Conservation (phyloP, 2,797 vertebrate genomes). For the Gambusia yucatana region DNA sequence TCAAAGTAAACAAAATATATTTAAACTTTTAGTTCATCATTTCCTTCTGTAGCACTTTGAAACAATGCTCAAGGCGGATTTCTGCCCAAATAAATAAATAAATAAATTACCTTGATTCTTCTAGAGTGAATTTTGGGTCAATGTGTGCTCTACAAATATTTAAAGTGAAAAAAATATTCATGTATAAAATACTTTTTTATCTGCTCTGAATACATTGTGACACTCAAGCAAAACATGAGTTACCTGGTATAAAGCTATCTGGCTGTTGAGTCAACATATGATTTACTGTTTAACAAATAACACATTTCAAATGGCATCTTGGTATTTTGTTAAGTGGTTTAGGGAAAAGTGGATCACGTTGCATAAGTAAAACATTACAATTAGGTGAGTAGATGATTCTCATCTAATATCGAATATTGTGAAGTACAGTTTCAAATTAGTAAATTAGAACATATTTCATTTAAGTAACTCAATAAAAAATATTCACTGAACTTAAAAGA, state of each 20-base stretch:
- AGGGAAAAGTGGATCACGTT: background rate
- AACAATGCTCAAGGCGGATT: no score
- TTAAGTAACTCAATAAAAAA: background rate
- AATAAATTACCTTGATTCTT: background rate
- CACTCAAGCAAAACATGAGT: background rate
- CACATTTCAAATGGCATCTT: no score
- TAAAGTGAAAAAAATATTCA: background rate
- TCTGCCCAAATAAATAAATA: background rate
- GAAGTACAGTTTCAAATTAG: no score
- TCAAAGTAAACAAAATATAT: no score
- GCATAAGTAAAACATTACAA: background rate
- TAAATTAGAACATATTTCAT: background rate
- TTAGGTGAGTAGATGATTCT: background rate
- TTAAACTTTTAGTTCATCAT: no score
- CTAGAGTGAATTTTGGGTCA: background rate
- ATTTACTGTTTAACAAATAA: no score
- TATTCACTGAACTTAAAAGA: background rate
- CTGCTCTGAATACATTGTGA: background rate
- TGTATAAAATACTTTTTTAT: background rate
- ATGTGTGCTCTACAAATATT: background rate
- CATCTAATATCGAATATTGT: background rate
- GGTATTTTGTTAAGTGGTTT: background rate
- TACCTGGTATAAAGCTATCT: background rate
- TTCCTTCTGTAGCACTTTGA: no score
- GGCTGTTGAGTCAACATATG: background rate